phyloP scores from a whole-genome alignment of 1,140 invertebrate genomes.

The Psilanteris sp. region DNA sequence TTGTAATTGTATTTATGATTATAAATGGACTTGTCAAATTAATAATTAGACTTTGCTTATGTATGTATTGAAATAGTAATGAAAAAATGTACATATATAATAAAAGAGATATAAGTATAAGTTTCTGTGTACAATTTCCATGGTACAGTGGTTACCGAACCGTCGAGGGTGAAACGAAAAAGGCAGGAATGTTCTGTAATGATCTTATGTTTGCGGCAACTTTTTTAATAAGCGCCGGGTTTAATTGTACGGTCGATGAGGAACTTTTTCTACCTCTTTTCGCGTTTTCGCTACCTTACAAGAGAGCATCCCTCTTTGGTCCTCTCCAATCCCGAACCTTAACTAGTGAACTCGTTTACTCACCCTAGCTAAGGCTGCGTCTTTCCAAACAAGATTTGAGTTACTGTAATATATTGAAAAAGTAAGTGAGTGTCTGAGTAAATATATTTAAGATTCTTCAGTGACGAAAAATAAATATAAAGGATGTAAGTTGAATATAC shows the following conservation, averaged over 20 bases:
- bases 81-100: slow-evolving; percentile 1
- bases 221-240: slow-evolving; percentile 80
- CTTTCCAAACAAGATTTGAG: slow-evolving; percentile 78
- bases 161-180: slow-evolving; percentile 64
- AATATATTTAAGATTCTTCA: slow-evolving; percentile 36
- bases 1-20: too few relatives aligned
- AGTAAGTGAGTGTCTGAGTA: slow-evolving; percentile 23
- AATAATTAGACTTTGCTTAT: too few relatives aligned
- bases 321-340: slow-evolving; percentile 64
- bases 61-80: too few relatives aligned
- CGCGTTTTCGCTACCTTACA: slow-evolving; percentile 56
- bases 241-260: slow-evolving; percentile 79
- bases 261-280: slow-evolving; percentile 70
- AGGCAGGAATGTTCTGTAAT: slow-evolving; percentile 73
- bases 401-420: slow-evolving; percentile 76
- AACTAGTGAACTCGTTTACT: slow-evolving; percentile 67
- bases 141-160: slow-evolving; percentile 57
- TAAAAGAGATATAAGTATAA: slow-evolving; percentile 20
- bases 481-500: slow-evolving; percentile 14
- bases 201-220: slow-evolving; percentile 78
- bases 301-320: slow-evolving; percentile 63
- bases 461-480: slow-evolving; percentile 58
- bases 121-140: slow-evolving; percentile 52
- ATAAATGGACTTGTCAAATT: too few relatives aligned
- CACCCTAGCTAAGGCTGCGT: slow-evolving; percentile 72